Evolutionary conservation across 92 coral and sea anemone genomes (phyloP).

Genomic region (Zoanthus sociatus): DNA sequence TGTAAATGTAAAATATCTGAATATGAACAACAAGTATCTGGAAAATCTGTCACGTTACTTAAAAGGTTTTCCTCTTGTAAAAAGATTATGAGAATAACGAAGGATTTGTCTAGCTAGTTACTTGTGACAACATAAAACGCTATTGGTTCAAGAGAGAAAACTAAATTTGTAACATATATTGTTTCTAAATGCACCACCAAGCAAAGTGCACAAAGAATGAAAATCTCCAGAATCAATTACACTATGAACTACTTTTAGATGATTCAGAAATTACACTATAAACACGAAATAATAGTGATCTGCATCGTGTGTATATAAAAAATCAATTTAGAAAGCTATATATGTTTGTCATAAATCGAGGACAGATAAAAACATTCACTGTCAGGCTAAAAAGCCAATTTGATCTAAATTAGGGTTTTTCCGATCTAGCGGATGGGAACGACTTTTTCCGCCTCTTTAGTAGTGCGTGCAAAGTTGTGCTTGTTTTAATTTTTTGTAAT

Average conservation of each 20-base stretch:
- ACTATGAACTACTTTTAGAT: slow-evolving; percentile 54
- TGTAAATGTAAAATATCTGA: slow-evolving; percentile 39
- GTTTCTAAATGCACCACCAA: slow-evolving; percentile 47
- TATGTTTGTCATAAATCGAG: slow-evolving; percentile 19
- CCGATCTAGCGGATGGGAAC: slow-evolving; percentile 37
- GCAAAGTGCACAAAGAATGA: slow-evolving; percentile 54
- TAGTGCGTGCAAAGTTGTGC: no score
- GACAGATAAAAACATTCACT: slow-evolving; percentile 34
- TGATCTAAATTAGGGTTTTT: slow-evolving; percentile 33
- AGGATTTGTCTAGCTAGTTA: slow-evolving; percentile 35
- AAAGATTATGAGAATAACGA: slow-evolving; percentile 35
- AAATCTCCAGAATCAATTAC: slow-evolving; percentile 51
- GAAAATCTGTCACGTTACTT: slow-evolving; percentile 38
- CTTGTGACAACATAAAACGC: slow-evolving; percentile 41
- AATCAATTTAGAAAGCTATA: slow-evolving; percentile 40
- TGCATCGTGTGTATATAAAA: slow-evolving; percentile 50
- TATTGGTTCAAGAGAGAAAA: slow-evolving; percentile 38
- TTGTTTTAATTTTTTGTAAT: no score
- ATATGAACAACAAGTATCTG: slow-evolving; percentile 41
- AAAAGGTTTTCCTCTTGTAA: slow-evolving; percentile 35
- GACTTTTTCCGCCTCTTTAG: not conserved
- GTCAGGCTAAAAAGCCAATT: slow-evolving; percentile 35
- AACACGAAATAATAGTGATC: slow-evolving; percentile 50
- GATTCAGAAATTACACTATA: slow-evolving; percentile 52
- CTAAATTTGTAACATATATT: slow-evolving; percentile 37